A percentile compares a stretch with the other conserved stretches of the same genome.
phyloP scores from a whole-genome alignment of 2,888 invertebrate species.

The Acronicta psi region DNA sequence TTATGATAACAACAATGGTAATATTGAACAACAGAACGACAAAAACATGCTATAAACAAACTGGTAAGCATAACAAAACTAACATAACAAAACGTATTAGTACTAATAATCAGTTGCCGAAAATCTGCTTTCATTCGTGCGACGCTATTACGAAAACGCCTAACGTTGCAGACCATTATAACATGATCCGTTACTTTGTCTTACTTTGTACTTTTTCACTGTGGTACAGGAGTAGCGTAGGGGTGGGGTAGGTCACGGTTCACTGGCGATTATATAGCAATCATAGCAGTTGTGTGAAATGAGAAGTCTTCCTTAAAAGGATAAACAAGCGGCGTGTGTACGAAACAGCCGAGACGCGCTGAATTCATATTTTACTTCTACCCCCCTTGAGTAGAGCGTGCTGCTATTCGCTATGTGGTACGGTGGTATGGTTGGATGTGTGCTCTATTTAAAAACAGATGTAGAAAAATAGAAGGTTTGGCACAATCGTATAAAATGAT shows the following conservation, averaged over 20 bases:
- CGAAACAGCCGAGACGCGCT: conserved; percentile 82
- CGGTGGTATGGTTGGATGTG: conserved; percentile 53
- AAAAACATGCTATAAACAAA: conserved; percentile 63
- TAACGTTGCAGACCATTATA: conserved; percentile 68
- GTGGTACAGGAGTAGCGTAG: conserved; percentile 40
- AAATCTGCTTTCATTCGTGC: conserved; percentile 78
- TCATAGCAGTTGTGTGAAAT: conserved; percentile 87
- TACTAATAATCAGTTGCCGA: conserved; percentile 76
- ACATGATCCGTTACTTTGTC: conserved; percentile 60
- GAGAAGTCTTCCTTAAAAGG: conserved; percentile 86
- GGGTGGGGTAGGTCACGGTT: conserved; percentile 62
- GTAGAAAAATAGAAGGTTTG: no score
- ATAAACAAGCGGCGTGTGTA: conserved; percentile 89
- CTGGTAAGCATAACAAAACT: conserved; percentile 66
- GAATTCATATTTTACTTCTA: conserved; percentile 85
- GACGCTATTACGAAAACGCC: conserved; percentile 74
- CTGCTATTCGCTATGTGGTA: conserved; percentile 63
- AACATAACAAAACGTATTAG: conserved; percentile 67
- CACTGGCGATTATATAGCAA: conserved; percentile 81
- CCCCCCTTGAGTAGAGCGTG: conserved; percentile 72
- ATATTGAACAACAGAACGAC: background rate
- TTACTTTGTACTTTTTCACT: conserved; percentile 41
- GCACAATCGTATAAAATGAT: no score
- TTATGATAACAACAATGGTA: conserved; percentile 18
- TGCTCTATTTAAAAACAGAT: conserved; percentile 59